Percentiles rank a stretch among this genome's conserved stretches.
These are phyloP conservation scores for Clarias magur DNA, from an alignment of 2,113 vertebrate genomes.

Conservation along the genomic window DNA sequence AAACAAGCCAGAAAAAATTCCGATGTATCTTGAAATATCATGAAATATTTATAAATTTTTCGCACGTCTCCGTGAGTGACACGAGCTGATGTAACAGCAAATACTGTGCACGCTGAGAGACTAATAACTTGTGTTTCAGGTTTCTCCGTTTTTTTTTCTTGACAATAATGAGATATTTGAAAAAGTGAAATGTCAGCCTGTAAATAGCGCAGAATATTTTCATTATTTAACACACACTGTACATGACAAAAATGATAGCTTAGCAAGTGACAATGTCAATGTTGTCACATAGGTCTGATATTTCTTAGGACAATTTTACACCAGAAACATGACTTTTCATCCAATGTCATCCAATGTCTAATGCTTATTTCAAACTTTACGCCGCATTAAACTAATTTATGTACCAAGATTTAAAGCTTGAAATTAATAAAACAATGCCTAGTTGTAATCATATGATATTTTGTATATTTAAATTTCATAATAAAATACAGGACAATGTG, in stretches of 20 bases:
- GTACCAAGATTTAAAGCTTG: too few species aligned
- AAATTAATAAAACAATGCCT: too few species aligned
- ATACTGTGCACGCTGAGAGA: not conserved
- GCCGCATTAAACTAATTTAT: too few species aligned
- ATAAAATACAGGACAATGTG: too few species aligned
- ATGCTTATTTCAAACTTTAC: too few species aligned
- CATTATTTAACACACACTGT: not conserved
- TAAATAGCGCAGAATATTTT: not conserved
- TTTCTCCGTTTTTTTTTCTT: not conserved
- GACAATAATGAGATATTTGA: not conserved
- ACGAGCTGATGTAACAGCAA: not conserved
- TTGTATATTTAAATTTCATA: too few species aligned
- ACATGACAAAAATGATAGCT: not conserved
- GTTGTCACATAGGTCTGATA: not conserved
- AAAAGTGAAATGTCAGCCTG: not conserved
- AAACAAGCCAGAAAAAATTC: not conserved
- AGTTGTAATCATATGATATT: too few species aligned
- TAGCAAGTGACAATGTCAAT: not conserved
- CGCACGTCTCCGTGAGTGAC: not conserved
- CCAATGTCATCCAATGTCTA: too few species aligned
- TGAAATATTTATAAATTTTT: not conserved
- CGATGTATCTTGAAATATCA: not conserved
- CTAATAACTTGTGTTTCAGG: not conserved
- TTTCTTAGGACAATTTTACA: too few species aligned
- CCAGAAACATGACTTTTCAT: too few species aligned